These are phyloP conservation scores for Probosciger aterrimus DNA, from an alignment of 2,113 vertebrate species.

Conservation along the genomic window DNA sequence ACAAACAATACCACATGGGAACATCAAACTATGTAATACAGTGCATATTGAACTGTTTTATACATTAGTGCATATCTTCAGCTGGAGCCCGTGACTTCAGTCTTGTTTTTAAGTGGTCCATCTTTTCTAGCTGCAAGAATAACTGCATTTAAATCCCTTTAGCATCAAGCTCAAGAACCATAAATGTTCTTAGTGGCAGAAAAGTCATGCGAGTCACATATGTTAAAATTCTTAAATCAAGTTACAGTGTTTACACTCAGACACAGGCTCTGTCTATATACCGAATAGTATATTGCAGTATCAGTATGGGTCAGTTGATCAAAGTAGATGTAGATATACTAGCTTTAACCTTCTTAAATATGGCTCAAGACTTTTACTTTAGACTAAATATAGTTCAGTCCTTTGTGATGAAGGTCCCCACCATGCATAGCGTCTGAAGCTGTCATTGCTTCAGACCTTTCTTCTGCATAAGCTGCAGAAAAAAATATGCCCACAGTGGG, in stretches of 20 bases:
- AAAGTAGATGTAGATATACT: not conserved
- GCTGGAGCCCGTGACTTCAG: not conserved
- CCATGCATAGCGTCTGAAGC: not conserved
- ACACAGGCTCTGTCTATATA: not conserved
- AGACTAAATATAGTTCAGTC: not conserved
- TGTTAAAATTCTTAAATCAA: not conserved
- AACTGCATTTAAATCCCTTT: not conserved
- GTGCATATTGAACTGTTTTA: not conserved
- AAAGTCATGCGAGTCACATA: not conserved
- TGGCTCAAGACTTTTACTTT: not conserved
- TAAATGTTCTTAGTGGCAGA: not conserved
- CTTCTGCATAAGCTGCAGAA: not conserved
- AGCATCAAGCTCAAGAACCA: not conserved
- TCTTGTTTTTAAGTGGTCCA: not conserved
- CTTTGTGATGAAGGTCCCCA: not conserved
- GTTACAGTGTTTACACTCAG: not conserved
- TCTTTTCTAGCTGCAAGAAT: not conserved
- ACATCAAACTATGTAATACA: not conserved
- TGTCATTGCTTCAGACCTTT: not conserved
- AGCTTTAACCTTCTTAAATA: not conserved
- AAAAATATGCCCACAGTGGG: not conserved
- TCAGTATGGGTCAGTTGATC: not conserved
- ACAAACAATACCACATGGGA: not conserved
- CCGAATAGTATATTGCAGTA: not conserved
- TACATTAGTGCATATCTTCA: not conserved